These are phyloP conservation scores for Nasonia vitripennis DNA, from an alignment of 1,140 invertebrate genomes.

Conservation along the genomic window DNA sequence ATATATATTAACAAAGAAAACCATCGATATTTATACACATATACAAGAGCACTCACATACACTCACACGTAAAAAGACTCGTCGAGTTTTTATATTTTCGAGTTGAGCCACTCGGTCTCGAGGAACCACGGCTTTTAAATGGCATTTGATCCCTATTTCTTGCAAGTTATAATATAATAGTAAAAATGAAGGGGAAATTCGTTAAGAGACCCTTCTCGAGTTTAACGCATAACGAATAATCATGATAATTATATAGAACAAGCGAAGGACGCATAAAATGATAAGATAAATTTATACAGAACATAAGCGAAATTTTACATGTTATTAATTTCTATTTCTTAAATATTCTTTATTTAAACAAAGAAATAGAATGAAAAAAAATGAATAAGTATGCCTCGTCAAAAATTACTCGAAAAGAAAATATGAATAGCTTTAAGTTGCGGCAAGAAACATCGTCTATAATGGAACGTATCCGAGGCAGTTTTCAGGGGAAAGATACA, in stretches of 20 bases:
- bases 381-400: not conserved
- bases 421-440: not conserved
- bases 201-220: not conserved
- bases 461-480: too few species aligned
- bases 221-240: not conserved
- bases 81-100: conserved; percentile 43
- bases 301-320: conserved; percentile 45
- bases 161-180: conserved; percentile 16
- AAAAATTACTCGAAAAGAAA: not conserved
- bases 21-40: conserved; percentile 26
- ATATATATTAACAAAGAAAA: not conserved
- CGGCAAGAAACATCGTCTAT: too few species aligned
- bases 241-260: not conserved
- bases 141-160: conserved; percentile 25
- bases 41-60: conserved; percentile 47
- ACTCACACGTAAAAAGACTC: conserved; percentile 45
- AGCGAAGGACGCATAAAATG: not conserved
- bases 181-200: not conserved
- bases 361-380: conserved; percentile 1
- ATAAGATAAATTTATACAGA: conserved; percentile 21
- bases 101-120: conserved; percentile 48
- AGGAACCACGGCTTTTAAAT: conserved; percentile 49
- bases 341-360: conserved; percentile 5
- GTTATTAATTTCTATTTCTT: conserved; percentile 25
- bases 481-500: not conserved